Conservation (phyloP, 2,797 vertebrate species). For the Crocodylus rhombifer region DNA sequence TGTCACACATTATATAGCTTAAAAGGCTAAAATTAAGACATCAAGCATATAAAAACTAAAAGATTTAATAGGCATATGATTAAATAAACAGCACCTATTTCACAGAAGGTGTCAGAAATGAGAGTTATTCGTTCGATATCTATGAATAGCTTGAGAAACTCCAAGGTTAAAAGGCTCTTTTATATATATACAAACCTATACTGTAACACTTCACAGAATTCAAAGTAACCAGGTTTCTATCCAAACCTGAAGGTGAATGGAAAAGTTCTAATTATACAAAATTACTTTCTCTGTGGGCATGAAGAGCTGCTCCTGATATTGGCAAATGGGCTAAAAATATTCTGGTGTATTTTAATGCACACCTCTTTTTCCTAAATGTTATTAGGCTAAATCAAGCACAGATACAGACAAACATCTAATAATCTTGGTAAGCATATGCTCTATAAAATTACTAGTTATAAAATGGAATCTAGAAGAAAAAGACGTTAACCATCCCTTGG, state of each 20-base stretch:
- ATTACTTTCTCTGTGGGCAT: not conserved
- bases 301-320: not conserved
- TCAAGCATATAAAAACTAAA: not conserved
- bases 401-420: not conserved
- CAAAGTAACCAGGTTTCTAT: not conserved
- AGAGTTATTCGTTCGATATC: not conserved
- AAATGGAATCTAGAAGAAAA: fast-evolving
- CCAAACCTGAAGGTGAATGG: not conserved
- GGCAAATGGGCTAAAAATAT: not conserved
- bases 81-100: not conserved
- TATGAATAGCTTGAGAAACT: not conserved
- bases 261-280: not conserved
- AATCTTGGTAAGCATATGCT: not conserved
- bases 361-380: not conserved
- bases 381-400: not conserved
- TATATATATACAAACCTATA: not conserved
- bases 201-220: not conserved
- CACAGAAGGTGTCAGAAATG: not conserved
- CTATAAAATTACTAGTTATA: not conserved
- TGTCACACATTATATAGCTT: not conserved
- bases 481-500: not conserved
- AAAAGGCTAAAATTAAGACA: not conserved
- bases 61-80: not conserved
- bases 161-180: not conserved
- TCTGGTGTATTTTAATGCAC: not conserved